phyloP scores from a whole-genome alignment of 2,113 vertebrate species.

The Struthidea cinerea region DNA sequence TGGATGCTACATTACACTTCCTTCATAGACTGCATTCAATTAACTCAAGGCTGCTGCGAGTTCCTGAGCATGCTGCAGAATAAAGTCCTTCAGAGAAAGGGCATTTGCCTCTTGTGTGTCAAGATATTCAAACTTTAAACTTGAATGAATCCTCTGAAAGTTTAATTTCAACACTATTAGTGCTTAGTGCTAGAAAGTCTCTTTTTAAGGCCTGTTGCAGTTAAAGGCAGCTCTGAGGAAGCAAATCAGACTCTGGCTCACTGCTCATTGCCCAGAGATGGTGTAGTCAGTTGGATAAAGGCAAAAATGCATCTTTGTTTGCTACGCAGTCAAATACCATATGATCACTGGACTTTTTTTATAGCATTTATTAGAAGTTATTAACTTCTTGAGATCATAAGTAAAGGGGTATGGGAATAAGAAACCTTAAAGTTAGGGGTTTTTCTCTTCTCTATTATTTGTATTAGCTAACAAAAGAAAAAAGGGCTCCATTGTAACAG shows the following conservation, averaged over 20 bases:
- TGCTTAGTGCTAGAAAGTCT: not conserved
- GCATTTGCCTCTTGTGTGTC: not conserved
- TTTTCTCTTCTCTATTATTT: not conserved
- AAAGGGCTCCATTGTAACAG: not conserved
- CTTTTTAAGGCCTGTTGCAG: not conserved
- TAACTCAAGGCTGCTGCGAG: constrained; percentile 41
- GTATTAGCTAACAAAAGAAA: not conserved
- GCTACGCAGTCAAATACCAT: not conserved
- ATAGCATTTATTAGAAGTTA: not conserved
- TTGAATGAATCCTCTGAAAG: not conserved
- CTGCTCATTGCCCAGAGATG: not conserved
- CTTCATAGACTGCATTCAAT: not conserved
- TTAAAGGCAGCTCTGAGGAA: not conserved
- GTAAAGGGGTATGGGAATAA: not conserved
- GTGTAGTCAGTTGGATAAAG: not conserved
- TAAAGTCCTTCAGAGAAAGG: not conserved
- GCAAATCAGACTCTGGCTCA: not conserved
- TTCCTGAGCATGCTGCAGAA: not conserved
- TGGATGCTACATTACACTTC: not conserved
- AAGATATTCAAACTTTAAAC: constrained; percentile 23
- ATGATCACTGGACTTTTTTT: not conserved
- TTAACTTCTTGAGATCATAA: not conserved
- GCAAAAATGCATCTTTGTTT: not conserved
- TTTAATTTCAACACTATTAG: not conserved
- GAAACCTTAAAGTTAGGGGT: not conserved